These are phyloP conservation scores for Drosophila kikkawai DNA, from an alignment of 1,140 invertebrate species.

Conservation along the genomic window DNA sequence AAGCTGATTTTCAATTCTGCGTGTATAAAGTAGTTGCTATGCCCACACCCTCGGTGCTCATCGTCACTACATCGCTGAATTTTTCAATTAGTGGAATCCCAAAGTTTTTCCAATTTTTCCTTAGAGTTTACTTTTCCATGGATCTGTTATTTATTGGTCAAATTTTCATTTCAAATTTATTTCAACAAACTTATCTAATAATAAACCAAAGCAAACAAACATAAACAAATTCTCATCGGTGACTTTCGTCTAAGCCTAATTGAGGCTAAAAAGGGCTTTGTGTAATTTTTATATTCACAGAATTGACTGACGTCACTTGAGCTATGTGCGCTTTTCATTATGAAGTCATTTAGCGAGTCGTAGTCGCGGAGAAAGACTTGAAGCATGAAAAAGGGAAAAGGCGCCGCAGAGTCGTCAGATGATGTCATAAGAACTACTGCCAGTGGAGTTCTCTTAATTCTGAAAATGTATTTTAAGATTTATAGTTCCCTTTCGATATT, in stretches of 20 bases:
- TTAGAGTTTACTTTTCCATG: too few relatives aligned
- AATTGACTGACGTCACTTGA: conserved; percentile 49
- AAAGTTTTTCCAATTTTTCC: too few relatives aligned
- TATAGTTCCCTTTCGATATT: background rate
- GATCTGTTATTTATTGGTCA: background rate
- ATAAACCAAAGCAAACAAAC: conserved; percentile 15
- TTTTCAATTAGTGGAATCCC: too few relatives aligned
- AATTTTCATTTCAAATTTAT: background rate
- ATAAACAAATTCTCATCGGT: background rate
- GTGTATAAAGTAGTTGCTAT: too few relatives aligned
- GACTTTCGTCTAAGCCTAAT: background rate
- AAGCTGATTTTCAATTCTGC: too few relatives aligned
- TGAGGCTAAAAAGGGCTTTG: conserved; percentile 22
- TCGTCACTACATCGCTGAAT: too few relatives aligned
- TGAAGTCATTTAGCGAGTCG: conserved; percentile 22
- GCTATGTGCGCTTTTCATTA: conserved; percentile 24
- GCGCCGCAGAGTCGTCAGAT: background rate
- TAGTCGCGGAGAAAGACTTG: background rate
- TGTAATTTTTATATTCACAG: conserved; percentile 58
- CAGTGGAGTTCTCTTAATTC: background rate
- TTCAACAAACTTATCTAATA: conserved; percentile 2
- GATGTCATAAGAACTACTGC: conserved; percentile 3
- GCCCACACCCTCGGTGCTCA: too few relatives aligned
- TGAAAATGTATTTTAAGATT: background rate
- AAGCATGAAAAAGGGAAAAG: background rate